Evolutionary conservation across 2,113 vertebrate genomes (phyloP).

Genomic region (Ursus arctos): DNA sequence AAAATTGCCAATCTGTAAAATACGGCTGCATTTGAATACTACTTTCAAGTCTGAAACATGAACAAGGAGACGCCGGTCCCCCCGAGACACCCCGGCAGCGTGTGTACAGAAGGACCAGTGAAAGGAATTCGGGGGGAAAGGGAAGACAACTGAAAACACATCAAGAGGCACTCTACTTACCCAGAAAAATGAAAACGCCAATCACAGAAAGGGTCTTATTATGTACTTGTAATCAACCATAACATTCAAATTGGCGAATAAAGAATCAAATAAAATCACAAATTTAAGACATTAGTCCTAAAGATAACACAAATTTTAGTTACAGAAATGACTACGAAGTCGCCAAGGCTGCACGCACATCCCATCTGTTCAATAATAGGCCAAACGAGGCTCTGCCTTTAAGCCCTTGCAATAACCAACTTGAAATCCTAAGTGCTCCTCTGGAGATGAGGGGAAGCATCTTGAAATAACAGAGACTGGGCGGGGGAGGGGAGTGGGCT

Average conservation of each 20-base stretch:
- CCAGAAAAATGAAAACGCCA: slow-evolving; percentile 53
- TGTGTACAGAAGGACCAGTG: slow-evolving; percentile 59
- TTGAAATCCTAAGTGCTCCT: neutral
- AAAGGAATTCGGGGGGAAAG: neutral
- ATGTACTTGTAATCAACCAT: neutral
- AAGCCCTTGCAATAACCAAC: neutral
- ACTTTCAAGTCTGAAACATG: slow-evolving; percentile 86
- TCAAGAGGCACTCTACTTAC: slow-evolving; percentile 61
- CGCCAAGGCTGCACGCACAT: accelerated
- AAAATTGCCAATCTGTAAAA: slow-evolving; percentile 90
- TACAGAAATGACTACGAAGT: neutral
- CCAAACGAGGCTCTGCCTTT: neutral
- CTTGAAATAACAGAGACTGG: accelerated
- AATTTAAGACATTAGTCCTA: neutral
- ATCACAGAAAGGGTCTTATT: slow-evolving; percentile 9
- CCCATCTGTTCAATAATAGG: neutral
- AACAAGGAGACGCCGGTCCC: slow-evolving; percentile 84
- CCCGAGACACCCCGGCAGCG: slow-evolving; percentile 77
- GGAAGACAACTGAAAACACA: slow-evolving; percentile 8
- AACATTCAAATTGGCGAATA: neutral
- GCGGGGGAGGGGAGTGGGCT: accelerated
- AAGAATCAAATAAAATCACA: neutral
- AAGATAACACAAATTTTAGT: neutral
- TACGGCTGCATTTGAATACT: slow-evolving; percentile 75
- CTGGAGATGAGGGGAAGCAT: neutral